phyloP scores from a whole-genome alignment of 2,888 invertebrate species.

The Pycnomerus fuliginosus region DNA sequence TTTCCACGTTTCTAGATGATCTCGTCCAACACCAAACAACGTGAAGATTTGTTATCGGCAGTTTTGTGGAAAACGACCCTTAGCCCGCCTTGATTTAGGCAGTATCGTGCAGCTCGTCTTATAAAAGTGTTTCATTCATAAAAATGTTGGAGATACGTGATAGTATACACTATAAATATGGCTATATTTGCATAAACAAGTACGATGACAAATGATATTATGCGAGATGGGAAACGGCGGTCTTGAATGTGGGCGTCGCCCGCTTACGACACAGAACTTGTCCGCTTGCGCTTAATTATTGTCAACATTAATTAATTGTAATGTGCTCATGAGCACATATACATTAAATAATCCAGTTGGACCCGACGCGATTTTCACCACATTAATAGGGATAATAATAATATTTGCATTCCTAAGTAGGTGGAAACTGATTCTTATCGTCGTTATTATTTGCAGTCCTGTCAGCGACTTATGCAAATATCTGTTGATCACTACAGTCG shows the following conservation, averaged over 20 bases:
- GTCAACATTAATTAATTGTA: constrained; percentile 20
- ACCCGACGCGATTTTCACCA: constrained; percentile 14
- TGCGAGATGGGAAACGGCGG: constrained; percentile 22
- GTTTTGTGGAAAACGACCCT: constrained; percentile 10
- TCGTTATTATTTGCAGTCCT: background rate
- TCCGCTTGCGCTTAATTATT: constrained; percentile 20
- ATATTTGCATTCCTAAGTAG: constrained; percentile 2
- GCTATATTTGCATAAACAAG: constrained; percentile 37
- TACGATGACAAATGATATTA: constrained; percentile 35
- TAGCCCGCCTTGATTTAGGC: background rate
- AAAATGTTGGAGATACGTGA: constrained; percentile 35
- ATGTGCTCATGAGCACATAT: too few relatives aligned
- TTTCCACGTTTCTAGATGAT: constrained; percentile 36
- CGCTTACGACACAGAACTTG: constrained; percentile 15
- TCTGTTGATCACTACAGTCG: too few relatives aligned
- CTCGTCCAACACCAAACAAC: constrained; percentile 28
- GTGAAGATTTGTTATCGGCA: constrained; percentile 32
- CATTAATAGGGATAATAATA: constrained; percentile 6
- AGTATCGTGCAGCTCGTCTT: too few relatives aligned
- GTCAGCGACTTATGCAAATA: too few relatives aligned
- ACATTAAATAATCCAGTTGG: too few relatives aligned
- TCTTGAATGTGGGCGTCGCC: constrained; percentile 19
- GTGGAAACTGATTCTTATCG: constrained; percentile 3
- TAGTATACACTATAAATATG: constrained; percentile 30
- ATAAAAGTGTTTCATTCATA: constrained; percentile 33